A percentile compares a stretch with the other conserved stretches of the same genome.
These are phyloP conservation scores for Acrossocheilus wenchowensis DNA, from an alignment of 2,797 vertebrate species.

Conservation along the genomic window DNA sequence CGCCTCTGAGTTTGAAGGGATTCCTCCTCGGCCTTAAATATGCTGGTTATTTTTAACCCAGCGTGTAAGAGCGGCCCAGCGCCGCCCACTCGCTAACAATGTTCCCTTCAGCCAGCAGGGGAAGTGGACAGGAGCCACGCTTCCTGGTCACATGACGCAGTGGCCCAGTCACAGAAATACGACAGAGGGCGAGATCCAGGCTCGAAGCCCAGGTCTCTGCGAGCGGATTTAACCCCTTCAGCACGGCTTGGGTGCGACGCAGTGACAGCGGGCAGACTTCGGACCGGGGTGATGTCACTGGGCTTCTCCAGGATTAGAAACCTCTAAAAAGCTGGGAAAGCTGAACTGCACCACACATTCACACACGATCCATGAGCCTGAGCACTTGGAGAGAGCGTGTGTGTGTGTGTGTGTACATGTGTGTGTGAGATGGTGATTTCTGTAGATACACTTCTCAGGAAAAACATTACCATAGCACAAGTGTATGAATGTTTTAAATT, in stretches of 20 bases:
- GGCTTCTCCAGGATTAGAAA: constrained; percentile 95
- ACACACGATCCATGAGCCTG: neutral
- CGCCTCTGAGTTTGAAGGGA: constrained; percentile 90
- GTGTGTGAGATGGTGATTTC: neutral
- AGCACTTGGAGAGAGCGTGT: neutral
- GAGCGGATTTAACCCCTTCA: constrained; percentile 75
- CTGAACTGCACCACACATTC: neutral
- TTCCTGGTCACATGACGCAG: constrained; percentile 93
- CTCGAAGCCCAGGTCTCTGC: constrained; percentile 40
- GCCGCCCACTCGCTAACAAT: constrained; percentile 89
- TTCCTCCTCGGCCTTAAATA: constrained; percentile 98
- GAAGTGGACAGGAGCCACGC: constrained; percentile 93
- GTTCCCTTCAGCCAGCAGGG: constrained; percentile 94
- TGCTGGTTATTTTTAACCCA: constrained; percentile 98
- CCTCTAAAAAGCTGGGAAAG: constrained; percentile 88
- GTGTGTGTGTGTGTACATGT: neutral
- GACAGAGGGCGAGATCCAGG: constrained; percentile 55
- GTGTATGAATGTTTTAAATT: neutral
- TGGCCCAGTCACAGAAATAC: constrained; percentile 83
- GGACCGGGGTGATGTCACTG: constrained; percentile 89
- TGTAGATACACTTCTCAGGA: neutral
- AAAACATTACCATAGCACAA: neutral
- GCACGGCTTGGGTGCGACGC: constrained; percentile 63
- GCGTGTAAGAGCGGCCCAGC: constrained; percentile 86
- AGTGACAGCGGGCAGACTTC: constrained; percentile 78